phyloP scores from a whole-genome alignment of 2,113 vertebrate species.

The Ailuropoda melanoleuca region DNA sequence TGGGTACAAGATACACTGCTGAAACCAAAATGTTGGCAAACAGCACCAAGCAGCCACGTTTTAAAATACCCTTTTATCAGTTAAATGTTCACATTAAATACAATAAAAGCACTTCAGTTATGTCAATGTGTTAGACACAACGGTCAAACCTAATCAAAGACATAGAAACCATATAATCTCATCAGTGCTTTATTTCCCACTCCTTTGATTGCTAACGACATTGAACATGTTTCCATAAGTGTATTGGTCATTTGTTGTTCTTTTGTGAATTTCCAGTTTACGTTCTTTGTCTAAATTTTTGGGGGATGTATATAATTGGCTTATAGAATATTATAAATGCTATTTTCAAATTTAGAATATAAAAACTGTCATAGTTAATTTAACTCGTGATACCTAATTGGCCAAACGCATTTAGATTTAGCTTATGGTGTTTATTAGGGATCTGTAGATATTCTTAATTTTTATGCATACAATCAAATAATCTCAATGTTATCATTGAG shows the following conservation, averaged over 20 bases:
- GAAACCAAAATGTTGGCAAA: background rate
- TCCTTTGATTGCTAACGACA: background rate
- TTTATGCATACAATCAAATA: background rate
- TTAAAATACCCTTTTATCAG: background rate
- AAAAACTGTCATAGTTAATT: slow-evolving; percentile 5
- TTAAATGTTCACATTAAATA: background rate
- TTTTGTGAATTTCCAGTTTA: background rate
- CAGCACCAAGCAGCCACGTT: background rate
- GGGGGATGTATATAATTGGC: background rate
- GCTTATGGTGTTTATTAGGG: background rate
- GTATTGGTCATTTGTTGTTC: background rate
- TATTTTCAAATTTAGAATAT: slow-evolving; percentile 9
- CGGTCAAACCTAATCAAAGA: background rate
- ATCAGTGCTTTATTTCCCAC: background rate
- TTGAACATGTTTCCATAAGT: background rate
- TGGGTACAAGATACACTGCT: background rate
- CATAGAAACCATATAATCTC: background rate
- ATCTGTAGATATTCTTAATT: background rate
- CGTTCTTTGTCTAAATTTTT: background rate
- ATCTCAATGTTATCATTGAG: background rate
- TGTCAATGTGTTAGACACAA: background rate
- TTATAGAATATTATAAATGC: slow-evolving; percentile 7
- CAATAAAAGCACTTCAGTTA: background rate
- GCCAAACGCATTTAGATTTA: background rate
- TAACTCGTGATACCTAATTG: background rate